Evolutionary conservation across 2,888 invertebrate genomes (phyloP).

Genomic region (Himalopsyche anomala): DNA sequence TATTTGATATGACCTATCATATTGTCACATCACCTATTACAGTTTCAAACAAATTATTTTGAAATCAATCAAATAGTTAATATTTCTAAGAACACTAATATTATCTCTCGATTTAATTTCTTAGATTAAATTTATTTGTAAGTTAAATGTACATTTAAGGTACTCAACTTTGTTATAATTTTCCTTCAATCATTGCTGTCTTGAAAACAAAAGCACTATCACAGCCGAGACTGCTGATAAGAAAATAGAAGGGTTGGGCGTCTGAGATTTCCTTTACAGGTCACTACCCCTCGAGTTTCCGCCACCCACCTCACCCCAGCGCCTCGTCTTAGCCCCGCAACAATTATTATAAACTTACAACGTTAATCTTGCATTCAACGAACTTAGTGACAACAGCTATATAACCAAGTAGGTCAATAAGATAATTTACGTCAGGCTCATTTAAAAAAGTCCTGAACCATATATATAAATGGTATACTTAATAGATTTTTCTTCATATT

Average conservation of each 20-base stretch:
- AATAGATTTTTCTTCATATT: too few species aligned
- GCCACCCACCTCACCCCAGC: not conserved
- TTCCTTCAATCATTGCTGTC: conserved; percentile 37
- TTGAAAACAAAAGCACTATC: conserved; percentile 42
- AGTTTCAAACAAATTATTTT: too few species aligned
- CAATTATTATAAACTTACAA: conserved; percentile 38
- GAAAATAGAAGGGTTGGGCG: conserved; percentile 34
- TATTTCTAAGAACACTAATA: too few species aligned
- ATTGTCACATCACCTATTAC: too few species aligned
- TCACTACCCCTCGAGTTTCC: conserved; percentile 13
- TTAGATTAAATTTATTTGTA: not conserved
- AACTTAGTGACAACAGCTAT: not conserved
- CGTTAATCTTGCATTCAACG: conserved; percentile 32
- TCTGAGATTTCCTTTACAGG: conserved; percentile 38
- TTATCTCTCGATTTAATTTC: too few species aligned
- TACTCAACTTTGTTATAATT: conserved; percentile 15
- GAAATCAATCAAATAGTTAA: too few species aligned
- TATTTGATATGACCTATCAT: too few species aligned
- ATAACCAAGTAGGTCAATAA: not conserved
- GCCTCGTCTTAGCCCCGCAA: not conserved
- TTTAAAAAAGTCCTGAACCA: not conserved
- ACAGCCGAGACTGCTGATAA: conserved; percentile 34
- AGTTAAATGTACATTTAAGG: not conserved
- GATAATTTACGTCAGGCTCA: not conserved
- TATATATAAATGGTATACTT: too few species aligned